Percentiles rank a stretch among this genome's conserved stretches.
phyloP scores from a whole-genome alignment of 2,888 invertebrate species.

The Stegophylla sp. region DNA sequence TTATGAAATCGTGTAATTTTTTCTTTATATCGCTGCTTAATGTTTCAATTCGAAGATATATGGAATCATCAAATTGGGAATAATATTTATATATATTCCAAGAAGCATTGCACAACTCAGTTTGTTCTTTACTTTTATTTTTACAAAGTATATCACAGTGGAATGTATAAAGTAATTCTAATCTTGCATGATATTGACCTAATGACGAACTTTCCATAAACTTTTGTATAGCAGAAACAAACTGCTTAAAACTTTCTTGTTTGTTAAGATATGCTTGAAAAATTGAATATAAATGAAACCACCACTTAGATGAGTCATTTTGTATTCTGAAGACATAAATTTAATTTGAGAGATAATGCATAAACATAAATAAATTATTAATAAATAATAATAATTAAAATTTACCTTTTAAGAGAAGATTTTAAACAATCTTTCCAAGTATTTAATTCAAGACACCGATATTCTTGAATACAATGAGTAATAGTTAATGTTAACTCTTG shows the following conservation, averaged over 20 bases:
- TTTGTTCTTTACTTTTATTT: slow-evolving; percentile 55
- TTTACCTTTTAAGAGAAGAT: slow-evolving; percentile 71
- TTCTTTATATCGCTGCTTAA: slow-evolving; percentile 85
- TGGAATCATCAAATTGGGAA: slow-evolving; percentile 75
- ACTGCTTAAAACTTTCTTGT: slow-evolving; percentile 64
- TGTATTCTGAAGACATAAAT: slow-evolving; percentile 68
- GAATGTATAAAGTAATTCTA: slow-evolving; percentile 80
- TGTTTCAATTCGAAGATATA: slow-evolving; percentile 72
- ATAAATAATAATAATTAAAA: slow-evolving; percentile 3
- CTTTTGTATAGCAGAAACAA: slow-evolving; percentile 73
- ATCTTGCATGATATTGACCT: slow-evolving; percentile 81
- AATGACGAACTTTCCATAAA: slow-evolving; percentile 74
- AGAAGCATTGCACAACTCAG: slow-evolving; percentile 70
- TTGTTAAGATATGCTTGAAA: slow-evolving; percentile 71
- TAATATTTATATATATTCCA: slow-evolving; percentile 88
- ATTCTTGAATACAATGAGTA: slow-evolving; percentile 82
- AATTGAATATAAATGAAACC: slow-evolving; percentile 85
- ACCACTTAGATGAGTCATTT: slow-evolving; percentile 80
- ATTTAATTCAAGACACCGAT: slow-evolving; percentile 88
- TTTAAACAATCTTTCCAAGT: slow-evolving; percentile 87
- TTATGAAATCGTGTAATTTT: slow-evolving; percentile 89
- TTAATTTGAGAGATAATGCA: not conserved
- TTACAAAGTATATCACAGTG: slow-evolving; percentile 79
- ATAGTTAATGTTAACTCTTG: slow-evolving; percentile 67
- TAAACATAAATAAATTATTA: not conserved